Evolutionary conservation across 2,888 invertebrate genomes (phyloP), one percentile per base, ranked within the genome.

Genomic region (Caenorhabditis wallacei): DNA sequence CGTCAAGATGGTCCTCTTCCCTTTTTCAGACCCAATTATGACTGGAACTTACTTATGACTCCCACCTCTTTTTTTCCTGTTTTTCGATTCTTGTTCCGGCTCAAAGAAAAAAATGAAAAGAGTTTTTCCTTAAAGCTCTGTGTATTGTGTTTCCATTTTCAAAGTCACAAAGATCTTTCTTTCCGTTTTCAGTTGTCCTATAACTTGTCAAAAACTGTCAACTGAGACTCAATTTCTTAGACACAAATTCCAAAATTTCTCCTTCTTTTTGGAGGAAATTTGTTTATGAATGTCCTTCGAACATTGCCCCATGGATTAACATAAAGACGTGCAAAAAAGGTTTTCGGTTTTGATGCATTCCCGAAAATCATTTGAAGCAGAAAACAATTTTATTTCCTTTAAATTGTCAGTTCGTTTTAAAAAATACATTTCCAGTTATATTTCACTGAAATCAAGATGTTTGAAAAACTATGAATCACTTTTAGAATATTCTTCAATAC

Each of bases 81-180:
- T 43, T 43, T 43, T 61, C 20, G 8, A 24, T 11, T 20, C 30
- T 43, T 43, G 37, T 40, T 40, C 16, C 20, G 11, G n/a, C n/a
- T n/a, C n/a, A 57, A 35, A n/a, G 37, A 57, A n/a, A n/a, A n/a
- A 57, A 20, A 57, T 35, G 57, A 68, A 68, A 40, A 69, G 69
- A 68, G 68, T 20, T 37, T 13, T 37, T 22, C 43, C 63, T 43
- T 43, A 40, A 61, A 48, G 26, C 48, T 43, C 37, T 63, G 11
- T 13, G 16, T n/a, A 16, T 40, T 59, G 40, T 40, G 59, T 22
- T 40, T 40, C 22, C 37, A 59, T 20, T 7, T 20, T 22, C 13
- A 3, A 18, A 20, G 35, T 37, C 20, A 40, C 1, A 59, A 59
- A 59, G 11, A 40, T 59, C 37, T 4, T 22, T 26, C 18, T 35